Percentiles rank a stretch among this genome's conserved stretches.
phyloP scores from a whole-genome alignment of 2,888 invertebrate species.

The Ypsolopha sequella region DNA sequence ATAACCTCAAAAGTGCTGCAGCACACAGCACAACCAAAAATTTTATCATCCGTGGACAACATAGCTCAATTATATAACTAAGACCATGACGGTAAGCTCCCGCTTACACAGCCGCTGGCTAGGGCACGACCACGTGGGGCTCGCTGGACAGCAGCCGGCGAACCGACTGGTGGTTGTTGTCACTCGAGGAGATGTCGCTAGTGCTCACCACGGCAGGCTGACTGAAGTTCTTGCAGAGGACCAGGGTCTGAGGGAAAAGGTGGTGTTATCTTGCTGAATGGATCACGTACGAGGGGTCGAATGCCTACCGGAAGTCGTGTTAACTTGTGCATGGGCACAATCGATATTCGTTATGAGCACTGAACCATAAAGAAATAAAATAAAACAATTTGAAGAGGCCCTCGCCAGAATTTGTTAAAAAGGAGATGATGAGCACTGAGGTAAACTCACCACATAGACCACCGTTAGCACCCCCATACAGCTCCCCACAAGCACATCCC shows the following conservation, averaged over 20 bases:
- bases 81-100: constrained; percentile 15
- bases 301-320: too few species aligned
- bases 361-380: too few species aligned
- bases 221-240: constrained; percentile 63
- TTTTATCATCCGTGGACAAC: too few species aligned
- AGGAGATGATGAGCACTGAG: too few species aligned
- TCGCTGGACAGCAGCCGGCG: constrained; percentile 49
- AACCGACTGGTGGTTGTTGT: constrained; percentile 61
- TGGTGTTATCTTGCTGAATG: not conserved
- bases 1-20: too few species aligned
- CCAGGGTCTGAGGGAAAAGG: constrained; percentile 34
- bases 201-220: constrained; percentile 54
- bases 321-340: too few species aligned
- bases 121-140: constrained; percentile 44
- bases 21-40: too few species aligned
- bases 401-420: too few species aligned
- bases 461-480: constrained; percentile 70
- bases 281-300: not conserved
- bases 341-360: too few species aligned
- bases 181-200: constrained; percentile 62
- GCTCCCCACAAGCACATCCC: constrained; percentile 79
- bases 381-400: too few species aligned
- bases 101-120: constrained; percentile 52
- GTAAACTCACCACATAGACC: constrained; percentile 66
- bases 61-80: too few species aligned